Evolutionary conservation across 2,888 invertebrate species (phyloP), one percentile per base, ranked within the genome.

Genomic region (Psylliodes chrysocephalus): DNA sequence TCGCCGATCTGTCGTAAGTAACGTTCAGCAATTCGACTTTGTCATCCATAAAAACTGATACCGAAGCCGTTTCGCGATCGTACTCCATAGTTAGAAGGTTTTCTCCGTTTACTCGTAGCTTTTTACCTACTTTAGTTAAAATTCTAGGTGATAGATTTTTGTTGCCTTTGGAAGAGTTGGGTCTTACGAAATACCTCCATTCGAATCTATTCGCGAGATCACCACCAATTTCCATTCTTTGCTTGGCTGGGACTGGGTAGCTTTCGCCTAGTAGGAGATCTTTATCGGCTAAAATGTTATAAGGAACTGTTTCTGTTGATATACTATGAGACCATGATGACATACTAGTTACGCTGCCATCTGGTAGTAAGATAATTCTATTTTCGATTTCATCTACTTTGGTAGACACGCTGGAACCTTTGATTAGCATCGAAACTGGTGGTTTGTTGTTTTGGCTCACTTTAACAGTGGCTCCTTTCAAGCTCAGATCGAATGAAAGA

Each of bases 131-230:
- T 82, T 94, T 94, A 0, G 92, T 90, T 0, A 94, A 90, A 0
- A 88, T 86, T 79, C 91, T 93, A 68, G 82, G 87, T 75, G 77
- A 75, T 1, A 79, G 77, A 53, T 82, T 81, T 77, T 87, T 86
- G 79, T 84, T 86, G 78, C 84, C 86, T 85, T 86, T 89, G 72
- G 84, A 86, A 70, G 89, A 87, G 30, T 91, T 86, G 67, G 93
- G 89, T 51, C 95, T 85, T 63, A 95, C 86, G 84, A 95, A 95
- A 83, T 95, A 97, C 38, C 96, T 87, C 97, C 97, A 98, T 83
- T 98, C 97, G 76, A 97, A 94, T 68, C 96, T 87, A 14, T 66
- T 96, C 0, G 95, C 94, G 57, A 95, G 81, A 77, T 96, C 95
- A 0, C 95, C 94, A 18, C 94, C 93, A 12, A 95, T 91, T 84